These are phyloP conservation scores for Euproctis similis DNA, from an alignment of 2,888 invertebrate genomes.

Conservation along the genomic window DNA sequence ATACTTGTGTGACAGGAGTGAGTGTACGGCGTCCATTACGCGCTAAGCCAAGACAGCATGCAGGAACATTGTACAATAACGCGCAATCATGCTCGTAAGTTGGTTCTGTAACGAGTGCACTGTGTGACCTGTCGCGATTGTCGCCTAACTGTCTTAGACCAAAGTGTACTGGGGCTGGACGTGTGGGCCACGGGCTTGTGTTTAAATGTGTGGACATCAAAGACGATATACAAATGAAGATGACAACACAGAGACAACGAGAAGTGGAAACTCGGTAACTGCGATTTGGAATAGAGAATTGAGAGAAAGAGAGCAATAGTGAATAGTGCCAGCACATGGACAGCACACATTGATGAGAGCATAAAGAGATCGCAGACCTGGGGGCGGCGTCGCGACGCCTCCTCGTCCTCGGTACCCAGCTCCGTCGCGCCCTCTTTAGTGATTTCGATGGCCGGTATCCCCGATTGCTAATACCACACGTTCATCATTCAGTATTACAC, in stretches of 20 bases:
- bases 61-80: conserved; percentile 64
- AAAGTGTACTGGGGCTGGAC: conserved; percentile 29
- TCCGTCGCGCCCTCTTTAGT: conserved; percentile 84
- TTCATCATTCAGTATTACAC: conserved; percentile 65
- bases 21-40: conserved; percentile 41
- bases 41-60: conserved; percentile 74
- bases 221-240: conserved; percentile 61
- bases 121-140: conserved; percentile 35
- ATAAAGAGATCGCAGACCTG: conserved; percentile 73
- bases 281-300: conserved; percentile 59
- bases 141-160: conserved; percentile 30
- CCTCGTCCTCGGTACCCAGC: conserved; percentile 82
- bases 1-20: conserved; percentile 52
- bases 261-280: conserved; percentile 68
- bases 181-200: conserved; percentile 46
- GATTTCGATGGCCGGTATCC: conserved; percentile 82
- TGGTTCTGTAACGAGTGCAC: conserved; percentile 62
- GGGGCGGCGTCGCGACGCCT: conserved; percentile 59
- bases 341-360: conserved; percentile 72
- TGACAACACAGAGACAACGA: conserved; percentile 69
- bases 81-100: conserved; percentile 67
- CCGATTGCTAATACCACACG: conserved; percentile 73
- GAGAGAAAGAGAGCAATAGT: conserved; percentile 64
- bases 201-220: conserved; percentile 57
- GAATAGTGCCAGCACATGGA: conserved; percentile 70